Base-by-base conservation (phyloP, 2,888 invertebrate genomes). In the Patella pellucida region DNA sequence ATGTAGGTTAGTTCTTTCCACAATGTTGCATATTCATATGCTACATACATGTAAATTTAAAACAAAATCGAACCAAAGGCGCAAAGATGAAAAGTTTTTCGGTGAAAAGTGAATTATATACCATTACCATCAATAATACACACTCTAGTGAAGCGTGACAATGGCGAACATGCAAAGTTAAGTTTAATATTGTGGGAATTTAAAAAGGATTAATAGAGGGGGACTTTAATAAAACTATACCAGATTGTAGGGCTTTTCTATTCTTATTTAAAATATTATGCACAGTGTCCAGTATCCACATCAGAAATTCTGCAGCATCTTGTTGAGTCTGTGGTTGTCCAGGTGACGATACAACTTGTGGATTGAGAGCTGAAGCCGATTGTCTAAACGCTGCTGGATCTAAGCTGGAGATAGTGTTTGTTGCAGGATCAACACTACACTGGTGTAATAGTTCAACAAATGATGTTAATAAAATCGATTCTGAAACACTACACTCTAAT, bases 271-370 rank as follows among this genome's bases (percentile, higher is more conserved):
- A 83, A 9, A 85, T 82, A 50, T 74, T 81, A 71, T 88, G 89
- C 52, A 89, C 74, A 9, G 82, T 81, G 56, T 86, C 85, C 71
- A 89, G 81, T 50, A 89, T 78, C 89, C 89, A 89, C 86, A 87
- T 88, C 62, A 88, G 85, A 78, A 89, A 89, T 79, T 90, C 90
- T 50, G 86, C 87, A 9, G 87, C 86, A 81, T 90, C 90, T 73
- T 88, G 89, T 81, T 88, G 88, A 4, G 72, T 69, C 77, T 87
- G 86, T 11, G 80, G 76, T 56, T 84, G 80, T 69, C 80, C 80
- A 11, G 84, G 84, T 12, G 80, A 80, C 0, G 84, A 81, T 16
- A 89, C 84, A 16, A 88, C 78, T 11, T 77, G 74, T 51, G 80
- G 75, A 23, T 83, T 80, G 52, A 87, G 70, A 9, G 81, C 73